Evolutionary conservation across 1,140 invertebrate genomes (phyloP), one percentile per base, ranked within the genome.

Genomic region (Drosophila trapezifrons): DNA sequence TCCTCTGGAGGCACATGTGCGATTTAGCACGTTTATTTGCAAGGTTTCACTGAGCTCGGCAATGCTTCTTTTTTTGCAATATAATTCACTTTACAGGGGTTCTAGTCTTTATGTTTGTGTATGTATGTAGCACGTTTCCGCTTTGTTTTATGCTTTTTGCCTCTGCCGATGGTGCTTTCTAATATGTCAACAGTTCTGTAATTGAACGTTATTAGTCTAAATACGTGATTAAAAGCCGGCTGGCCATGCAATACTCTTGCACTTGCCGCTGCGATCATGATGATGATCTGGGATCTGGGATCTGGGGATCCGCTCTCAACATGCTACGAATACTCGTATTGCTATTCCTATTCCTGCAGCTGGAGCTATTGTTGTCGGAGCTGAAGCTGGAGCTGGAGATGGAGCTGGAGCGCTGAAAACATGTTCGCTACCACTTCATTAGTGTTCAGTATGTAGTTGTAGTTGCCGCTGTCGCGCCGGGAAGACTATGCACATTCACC

Each of bases 131-230:
- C 51, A 75, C 72, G 72, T 67, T 76, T 76, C 71, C 38, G 62
- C 65, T 75, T 65, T 43, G 32, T 75, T 63, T 64, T 42, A 17
- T 35, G 51, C 45, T 56, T 64, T 75, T 74, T 58, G 27, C 64
- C 22, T 74, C 49, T 58, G 27, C 64, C 47, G 22, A 20, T 46
- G 47, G 35, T 69, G 76, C 76, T 78, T 78, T 78, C 76, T 78
- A 78, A 78, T 78, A 78, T 71, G 75, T 78, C 76, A 71, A 71
- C 52, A 67, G 72, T 71, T 71, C 75, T 71, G 58, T 78, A 78
- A 78, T 78, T 78, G 75, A 78, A 78, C 75, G 75, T 78, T 78
- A 78, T 78, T 78, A 78, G 76, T 78, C 76, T 72, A 78, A 78
- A 78, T 78, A 78, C 76, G 76, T 78, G 76, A 78, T 78, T 78